Base-by-base conservation (phyloP, 92 coral and sea anemone genomes). In the Porites rus region DNA sequence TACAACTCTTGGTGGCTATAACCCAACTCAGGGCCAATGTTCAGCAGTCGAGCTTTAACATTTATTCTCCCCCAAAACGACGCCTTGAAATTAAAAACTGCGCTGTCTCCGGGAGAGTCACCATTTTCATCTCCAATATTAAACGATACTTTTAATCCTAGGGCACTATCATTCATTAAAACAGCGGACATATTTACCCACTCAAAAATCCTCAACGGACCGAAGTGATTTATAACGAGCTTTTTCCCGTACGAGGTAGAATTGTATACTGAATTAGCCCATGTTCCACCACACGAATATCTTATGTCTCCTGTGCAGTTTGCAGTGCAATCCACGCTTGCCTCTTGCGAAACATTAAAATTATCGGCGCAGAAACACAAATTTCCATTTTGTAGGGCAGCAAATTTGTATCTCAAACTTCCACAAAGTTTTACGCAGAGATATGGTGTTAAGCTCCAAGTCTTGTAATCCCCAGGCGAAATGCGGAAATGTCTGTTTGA, bases 361-460 rank as follows among this genome's bases (percentile, higher is more conserved):
- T 67, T 65, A 10, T 80, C 88, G 51, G 90, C 94, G 65, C 99
- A 96, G 21, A 96, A 84, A 81, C 99, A 96, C 28, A 91, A 18
- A 17, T 74, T 67, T 16, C 98, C 99, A 66, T 93, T 91, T 83
- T 93, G 96, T 19, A 95, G 89, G 14, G 96, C 96, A 13, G 99
- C 93, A 82, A 88, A 91, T 11, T 83, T 72, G 67, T 80, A 87
- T 2, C 87, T 90, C 60, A 88, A 69, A 25, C 31, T 51, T 13
- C 96, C 94, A 70, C 99, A 96, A 20, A 88, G 76, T 22, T 71
- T 16, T 0, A 84, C 89, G 68, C 99, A 96, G 6, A 72, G 66
- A 76, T 79, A 82, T 8, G 99, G 99, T 6, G 82, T 82, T 2
- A 96, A 69, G 43, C 74, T 16, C 25, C 76, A 20, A 4, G 80